phyloP scores from a whole-genome alignment of 2,113 vertebrate genomes.

The Chrysochloris asiatica region DNA sequence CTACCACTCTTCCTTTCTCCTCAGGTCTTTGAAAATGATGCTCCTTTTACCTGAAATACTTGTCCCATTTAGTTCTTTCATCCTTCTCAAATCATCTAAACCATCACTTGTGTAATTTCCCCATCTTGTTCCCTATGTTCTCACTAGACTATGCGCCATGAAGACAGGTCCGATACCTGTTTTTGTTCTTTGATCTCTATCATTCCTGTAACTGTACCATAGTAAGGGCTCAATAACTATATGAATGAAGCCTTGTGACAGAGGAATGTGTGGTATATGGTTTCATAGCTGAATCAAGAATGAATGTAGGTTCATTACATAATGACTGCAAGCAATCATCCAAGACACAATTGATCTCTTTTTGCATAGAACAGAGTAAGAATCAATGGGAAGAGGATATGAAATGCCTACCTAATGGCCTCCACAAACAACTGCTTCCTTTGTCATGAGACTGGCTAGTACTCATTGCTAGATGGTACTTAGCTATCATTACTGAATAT shows the following conservation, averaged over 20 bases:
- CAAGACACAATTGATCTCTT: not conserved
- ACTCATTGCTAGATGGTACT: too few species aligned
- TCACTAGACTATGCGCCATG: not conserved
- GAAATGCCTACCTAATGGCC: too few species aligned
- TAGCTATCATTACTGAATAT: too few species aligned
- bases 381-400: too few species aligned
- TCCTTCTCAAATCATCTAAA: conserved; percentile 1
- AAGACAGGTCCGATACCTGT: not conserved
- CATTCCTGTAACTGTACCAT: not conserved
- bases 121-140: not conserved
- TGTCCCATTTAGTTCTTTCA: not conserved
- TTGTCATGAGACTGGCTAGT: too few species aligned
- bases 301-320: not conserved
- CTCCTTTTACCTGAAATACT: conserved; percentile 36
- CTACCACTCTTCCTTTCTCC: not conserved
- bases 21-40: conserved; percentile 9
- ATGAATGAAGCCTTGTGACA: not conserved
- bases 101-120: not conserved
- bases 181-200: not conserved
- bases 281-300: not conserved
- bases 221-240: not conserved
- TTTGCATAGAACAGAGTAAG: too few species aligned
- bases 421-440: too few species aligned
- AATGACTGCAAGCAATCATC: not conserved
- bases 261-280: not conserved